Conservation (phyloP, 2,113 vertebrate species). For the Hippoglossus stenolepis region DNA sequence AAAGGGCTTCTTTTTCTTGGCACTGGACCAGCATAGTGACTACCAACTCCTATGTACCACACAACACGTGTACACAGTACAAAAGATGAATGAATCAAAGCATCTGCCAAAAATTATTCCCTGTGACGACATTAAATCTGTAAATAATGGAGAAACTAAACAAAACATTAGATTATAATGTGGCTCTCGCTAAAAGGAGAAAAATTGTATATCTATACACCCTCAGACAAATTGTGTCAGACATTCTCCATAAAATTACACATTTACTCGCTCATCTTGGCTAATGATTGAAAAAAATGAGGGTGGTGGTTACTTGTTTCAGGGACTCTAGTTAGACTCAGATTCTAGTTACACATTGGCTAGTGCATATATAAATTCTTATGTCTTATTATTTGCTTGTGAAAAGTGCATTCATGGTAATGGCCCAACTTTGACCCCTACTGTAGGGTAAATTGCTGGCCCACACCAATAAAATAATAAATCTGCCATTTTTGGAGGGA, state of each 20-base stretch:
- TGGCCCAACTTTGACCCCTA: slow-evolving; percentile 40
- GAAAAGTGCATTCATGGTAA: slow-evolving; percentile 2
- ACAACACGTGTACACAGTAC: slow-evolving; percentile 5
- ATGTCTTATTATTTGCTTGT: slow-evolving; percentile 6
- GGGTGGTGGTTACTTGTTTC: background rate
- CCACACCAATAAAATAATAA: slow-evolving; percentile 64
- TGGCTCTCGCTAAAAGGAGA: background rate
- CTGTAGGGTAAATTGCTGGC: slow-evolving; percentile 42
- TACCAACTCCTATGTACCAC: background rate
- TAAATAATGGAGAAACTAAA: too few relatives aligned
- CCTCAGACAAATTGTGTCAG: background rate
- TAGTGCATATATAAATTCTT: slow-evolving; percentile 4
- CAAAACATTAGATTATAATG: background rate
- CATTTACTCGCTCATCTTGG: slow-evolving; percentile 67
- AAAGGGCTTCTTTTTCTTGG: slow-evolving; percentile 39
- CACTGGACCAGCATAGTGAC: slow-evolving; percentile 31
- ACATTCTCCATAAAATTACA: slow-evolving; percentile 61
- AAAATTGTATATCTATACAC: background rate
- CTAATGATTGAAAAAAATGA: slow-evolving; percentile 79
- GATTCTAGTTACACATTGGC: slow-evolving; percentile 61
- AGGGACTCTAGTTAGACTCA: slow-evolving; percentile 27
- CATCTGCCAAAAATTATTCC: background rate
- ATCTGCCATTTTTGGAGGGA: slow-evolving; percentile 60
- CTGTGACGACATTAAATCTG: too few relatives aligned
- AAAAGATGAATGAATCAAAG: slow-evolving; percentile 18